Evolutionary conservation across 2,888 invertebrate species (phyloP).

Genomic region (Eristalis tenax): DNA sequence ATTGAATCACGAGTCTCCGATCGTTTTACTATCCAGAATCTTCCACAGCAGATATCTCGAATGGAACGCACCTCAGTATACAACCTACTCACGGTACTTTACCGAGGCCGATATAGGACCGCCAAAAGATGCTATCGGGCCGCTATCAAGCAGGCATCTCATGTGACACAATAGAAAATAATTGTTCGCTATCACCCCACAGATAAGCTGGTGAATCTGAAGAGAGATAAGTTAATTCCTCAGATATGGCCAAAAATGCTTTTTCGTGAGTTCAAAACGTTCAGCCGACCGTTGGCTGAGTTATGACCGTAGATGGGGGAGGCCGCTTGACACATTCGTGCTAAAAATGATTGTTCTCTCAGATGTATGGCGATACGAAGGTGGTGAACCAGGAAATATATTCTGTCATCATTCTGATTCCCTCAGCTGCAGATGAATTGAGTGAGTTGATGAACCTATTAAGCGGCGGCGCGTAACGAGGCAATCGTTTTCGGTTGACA

Average conservation of each 20-base stretch:
- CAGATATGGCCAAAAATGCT: background rate
- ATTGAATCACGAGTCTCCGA: background rate
- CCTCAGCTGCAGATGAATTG: background rate
- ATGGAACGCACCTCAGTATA: background rate
- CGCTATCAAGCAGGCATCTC: background rate
- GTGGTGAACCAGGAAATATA: slow-evolving; percentile 16
- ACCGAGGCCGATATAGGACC: background rate
- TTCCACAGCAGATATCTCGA: background rate
- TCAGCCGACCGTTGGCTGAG: background rate
- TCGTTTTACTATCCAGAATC: background rate
- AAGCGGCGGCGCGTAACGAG: background rate
- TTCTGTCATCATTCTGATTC: background rate
- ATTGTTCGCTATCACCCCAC: background rate
- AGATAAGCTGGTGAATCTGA: background rate
- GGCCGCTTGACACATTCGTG: background rate
- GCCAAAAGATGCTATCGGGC: background rate
- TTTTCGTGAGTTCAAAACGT: background rate
- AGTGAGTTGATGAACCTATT: slow-evolving; percentile 24
- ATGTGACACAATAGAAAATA: background rate
- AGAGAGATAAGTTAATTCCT: background rate
- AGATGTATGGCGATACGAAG: background rate
- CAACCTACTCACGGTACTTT: background rate
- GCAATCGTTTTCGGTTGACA: background rate
- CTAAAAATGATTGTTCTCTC: background rate
- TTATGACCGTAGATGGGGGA: background rate